These are phyloP conservation scores for Lepidostoma basale DNA, from an alignment of 1,140 invertebrate genomes.

Conservation along the genomic window DNA sequence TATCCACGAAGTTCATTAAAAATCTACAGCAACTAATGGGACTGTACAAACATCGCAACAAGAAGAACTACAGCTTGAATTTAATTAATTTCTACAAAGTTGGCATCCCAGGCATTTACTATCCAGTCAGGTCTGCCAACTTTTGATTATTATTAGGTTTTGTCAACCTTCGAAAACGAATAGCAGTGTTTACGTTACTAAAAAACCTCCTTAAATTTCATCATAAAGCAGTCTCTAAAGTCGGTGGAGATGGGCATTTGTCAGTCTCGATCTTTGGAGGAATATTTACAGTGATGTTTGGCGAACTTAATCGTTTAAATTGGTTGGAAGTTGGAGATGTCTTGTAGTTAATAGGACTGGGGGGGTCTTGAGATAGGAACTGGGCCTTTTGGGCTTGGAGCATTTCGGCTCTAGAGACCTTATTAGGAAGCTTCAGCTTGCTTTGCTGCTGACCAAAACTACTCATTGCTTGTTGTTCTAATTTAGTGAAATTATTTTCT, in stretches of 20 bases:
- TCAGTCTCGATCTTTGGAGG: constrained; percentile 46
- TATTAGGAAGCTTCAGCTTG: constrained; percentile 15
- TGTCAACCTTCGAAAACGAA: constrained; percentile 9
- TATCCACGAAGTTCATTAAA: constrained; percentile 12
- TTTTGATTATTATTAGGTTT: not conserved
- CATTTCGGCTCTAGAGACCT: constrained; percentile 38
- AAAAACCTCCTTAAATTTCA: constrained; percentile 37
- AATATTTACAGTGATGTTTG: not conserved
- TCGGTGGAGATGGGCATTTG: constrained; percentile 52
- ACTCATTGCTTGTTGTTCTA: constrained; percentile 48
- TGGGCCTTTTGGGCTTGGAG: constrained; percentile 43
- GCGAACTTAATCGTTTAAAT: not conserved
- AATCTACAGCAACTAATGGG: constrained; percentile 2
- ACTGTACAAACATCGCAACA: constrained; percentile 1
- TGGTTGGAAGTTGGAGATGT: not conserved
- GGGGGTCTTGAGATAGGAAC: constrained; percentile 38
- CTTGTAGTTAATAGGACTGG: not conserved
- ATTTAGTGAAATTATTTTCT: constrained; percentile 55
- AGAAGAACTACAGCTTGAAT: not conserved
- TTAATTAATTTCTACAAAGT: not conserved
- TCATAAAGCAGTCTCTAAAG: constrained; percentile 68
- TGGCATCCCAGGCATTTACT: not conserved
- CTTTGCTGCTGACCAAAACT: constrained; percentile 32
- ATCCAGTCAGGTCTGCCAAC: not conserved
- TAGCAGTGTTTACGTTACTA: constrained; percentile 12